A percentile compares a stretch with the other conserved stretches of the same genome.
These are phyloP conservation scores for Brachionus angularis DNA, from an alignment of 1,140 invertebrate species.

Conservation along the genomic window DNA sequence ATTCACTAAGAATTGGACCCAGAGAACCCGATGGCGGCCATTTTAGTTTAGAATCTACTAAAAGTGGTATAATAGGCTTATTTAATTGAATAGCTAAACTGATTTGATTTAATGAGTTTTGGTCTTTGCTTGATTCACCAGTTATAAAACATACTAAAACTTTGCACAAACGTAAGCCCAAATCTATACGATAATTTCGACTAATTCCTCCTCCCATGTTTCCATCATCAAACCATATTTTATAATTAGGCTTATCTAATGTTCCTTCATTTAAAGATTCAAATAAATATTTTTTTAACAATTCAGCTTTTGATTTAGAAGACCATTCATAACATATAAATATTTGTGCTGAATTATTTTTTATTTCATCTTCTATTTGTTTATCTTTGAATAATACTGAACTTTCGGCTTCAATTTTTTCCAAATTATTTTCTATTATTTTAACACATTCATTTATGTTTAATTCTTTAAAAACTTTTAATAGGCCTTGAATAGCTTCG, in stretches of 20 bases:
- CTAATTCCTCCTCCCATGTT: conserved; percentile 57
- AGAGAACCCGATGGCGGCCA: conserved; percentile 54
- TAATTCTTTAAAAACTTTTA: conserved; percentile 50
- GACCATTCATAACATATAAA: conserved; percentile 57
- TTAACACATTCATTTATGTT: conserved; percentile 49
- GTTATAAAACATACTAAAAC: conserved; percentile 52
- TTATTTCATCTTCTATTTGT: conserved; percentile 51
- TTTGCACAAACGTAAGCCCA: conserved; percentile 51
- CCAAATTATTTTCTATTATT: conserved; percentile 52
- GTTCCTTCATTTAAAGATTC: conserved; percentile 40
- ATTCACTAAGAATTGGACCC: conserved; percentile 56
- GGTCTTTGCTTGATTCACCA: conserved; percentile 52
- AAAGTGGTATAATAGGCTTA: conserved; percentile 52
- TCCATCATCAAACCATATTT: conserved; percentile 53
- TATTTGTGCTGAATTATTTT: conserved; percentile 49
- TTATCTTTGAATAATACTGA: neutral
- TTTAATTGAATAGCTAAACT: conserved; percentile 51
- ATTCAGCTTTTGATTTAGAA: conserved; percentile 51
- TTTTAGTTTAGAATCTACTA: conserved; percentile 49
- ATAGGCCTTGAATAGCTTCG: conserved; percentile 50
- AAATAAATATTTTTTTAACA: conserved; percentile 49
- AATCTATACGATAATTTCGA: conserved; percentile 53
- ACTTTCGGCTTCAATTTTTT: conserved; percentile 42
- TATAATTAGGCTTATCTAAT: conserved; percentile 50
- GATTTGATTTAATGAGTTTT: conserved; percentile 54